phyloP scores from a whole-genome alignment of 2,797 vertebrate species.

The Takifugu ocellatus region DNA sequence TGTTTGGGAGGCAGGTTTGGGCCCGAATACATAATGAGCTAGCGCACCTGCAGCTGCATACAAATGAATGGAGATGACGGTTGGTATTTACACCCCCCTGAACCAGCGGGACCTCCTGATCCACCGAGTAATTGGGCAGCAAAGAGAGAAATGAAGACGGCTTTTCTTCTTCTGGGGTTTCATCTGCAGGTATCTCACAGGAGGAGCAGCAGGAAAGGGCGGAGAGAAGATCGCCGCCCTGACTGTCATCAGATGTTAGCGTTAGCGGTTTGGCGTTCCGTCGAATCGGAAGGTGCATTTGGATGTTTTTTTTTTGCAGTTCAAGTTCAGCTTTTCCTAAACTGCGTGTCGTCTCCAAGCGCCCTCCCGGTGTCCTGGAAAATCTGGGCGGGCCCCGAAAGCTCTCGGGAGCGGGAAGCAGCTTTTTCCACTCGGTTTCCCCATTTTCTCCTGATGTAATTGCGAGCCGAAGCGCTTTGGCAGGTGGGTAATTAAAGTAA shows the following conservation, averaged over 20 bases:
- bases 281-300: too few species aligned
- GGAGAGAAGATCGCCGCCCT: background rate
- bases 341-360: too few species aligned
- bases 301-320: constrained; percentile 14
- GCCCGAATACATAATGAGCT: constrained; percentile 76
- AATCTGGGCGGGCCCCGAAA: too few species aligned
- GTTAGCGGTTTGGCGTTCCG: too few species aligned
- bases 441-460: constrained; percentile 27
- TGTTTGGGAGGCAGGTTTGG: constrained; percentile 74
- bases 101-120: constrained; percentile 67
- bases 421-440: background rate
- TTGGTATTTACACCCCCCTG: constrained; percentile 66
- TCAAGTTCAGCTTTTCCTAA: constrained; percentile 18
- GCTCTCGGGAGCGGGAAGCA: too few species aligned
- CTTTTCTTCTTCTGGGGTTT: constrained; percentile 7
- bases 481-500: constrained; percentile 17
- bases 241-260: too few species aligned
- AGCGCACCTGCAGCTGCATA: constrained; percentile 77
- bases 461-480: constrained; percentile 11
- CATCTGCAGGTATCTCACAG: background rate
- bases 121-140: constrained; percentile 71
- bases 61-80: constrained; percentile 75
- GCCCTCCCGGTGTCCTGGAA: too few species aligned
- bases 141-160: constrained; percentile 55
- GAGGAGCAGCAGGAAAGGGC: background rate